These are phyloP conservation scores for Neodiprion fabricii DNA, from an alignment of 1,140 invertebrate species.

Conservation along the genomic window DNA sequence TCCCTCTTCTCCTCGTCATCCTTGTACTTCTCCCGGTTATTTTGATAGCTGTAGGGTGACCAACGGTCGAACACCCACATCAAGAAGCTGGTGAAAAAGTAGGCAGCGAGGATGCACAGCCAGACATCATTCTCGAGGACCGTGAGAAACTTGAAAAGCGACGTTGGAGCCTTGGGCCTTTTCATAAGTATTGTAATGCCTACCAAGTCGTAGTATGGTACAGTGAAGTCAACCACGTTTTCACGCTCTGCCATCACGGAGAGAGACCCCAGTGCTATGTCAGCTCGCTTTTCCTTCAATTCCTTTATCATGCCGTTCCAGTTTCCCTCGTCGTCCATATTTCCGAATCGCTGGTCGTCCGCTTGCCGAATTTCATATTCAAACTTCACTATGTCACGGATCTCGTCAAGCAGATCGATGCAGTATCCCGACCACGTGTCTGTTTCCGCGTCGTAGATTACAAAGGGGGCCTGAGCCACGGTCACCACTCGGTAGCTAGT, in stretches of 20 bases:
- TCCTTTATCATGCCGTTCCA: slow-evolving; percentile 95
- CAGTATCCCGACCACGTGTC: slow-evolving; percentile 88
- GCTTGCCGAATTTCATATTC: slow-evolving; percentile 86
- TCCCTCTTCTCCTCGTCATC: slow-evolving; percentile 94
- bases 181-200: slow-evolving; percentile 93
- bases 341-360: slow-evolving; percentile 81
- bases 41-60: slow-evolving; percentile 96
- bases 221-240: slow-evolving; percentile 92
- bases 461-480: slow-evolving; percentile 84
- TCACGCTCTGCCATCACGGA: slow-evolving; percentile 95
- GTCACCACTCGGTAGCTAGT: slow-evolving; percentile 83
- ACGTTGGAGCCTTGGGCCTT: slow-evolving; percentile 79
- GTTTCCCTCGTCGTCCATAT: slow-evolving; percentile 82
- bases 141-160: slow-evolving; percentile 95
- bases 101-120: slow-evolving; percentile 94
- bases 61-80: slow-evolving; percentile 96
- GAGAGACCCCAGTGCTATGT: slow-evolving; percentile 87
- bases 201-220: slow-evolving; percentile 94
- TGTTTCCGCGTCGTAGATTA: slow-evolving; percentile 73
- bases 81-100: slow-evolving; percentile 92
- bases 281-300: slow-evolving; percentile 87
- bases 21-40: slow-evolving; percentile 91
- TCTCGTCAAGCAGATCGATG: slow-evolving; percentile 88
- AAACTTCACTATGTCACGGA: slow-evolving; percentile 82
- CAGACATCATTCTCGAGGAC: slow-evolving; percentile 96